phyloP scores from a whole-genome alignment of 2,797 vertebrate genomes.

The Echiichthys vipera region DNA sequence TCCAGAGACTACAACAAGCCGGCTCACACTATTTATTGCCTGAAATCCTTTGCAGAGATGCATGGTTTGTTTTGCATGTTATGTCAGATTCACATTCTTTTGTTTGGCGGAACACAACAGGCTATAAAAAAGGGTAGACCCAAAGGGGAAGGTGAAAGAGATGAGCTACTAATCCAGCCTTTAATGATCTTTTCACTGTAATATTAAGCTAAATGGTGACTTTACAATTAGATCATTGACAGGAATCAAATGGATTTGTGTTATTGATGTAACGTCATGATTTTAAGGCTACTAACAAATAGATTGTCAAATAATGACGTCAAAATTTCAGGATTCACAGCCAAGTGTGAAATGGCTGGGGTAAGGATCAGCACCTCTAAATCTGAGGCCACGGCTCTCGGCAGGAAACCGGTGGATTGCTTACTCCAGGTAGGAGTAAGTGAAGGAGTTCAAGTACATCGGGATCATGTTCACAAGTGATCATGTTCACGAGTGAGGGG shows the following conservation, averaged over 20 bases:
- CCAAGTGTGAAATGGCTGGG: too few species aligned
- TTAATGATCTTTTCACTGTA: background rate
- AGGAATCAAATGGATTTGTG: background rate
- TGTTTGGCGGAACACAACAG: slow-evolving; percentile 8
- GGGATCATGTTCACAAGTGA: too few species aligned
- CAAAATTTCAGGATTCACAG: too few species aligned
- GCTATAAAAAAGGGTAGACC: background rate
- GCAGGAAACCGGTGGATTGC: too few species aligned
- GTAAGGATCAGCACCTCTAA: too few species aligned
- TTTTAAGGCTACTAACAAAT: background rate
- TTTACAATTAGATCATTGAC: too few species aligned
- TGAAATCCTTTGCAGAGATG: slow-evolving; percentile 18
- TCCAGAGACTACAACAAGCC: slow-evolving; percentile 2
- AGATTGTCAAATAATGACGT: too few species aligned
- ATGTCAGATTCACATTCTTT: slow-evolving; percentile 16
- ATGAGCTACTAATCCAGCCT: background rate
- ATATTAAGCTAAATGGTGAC: background rate
- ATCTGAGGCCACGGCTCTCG: too few species aligned
- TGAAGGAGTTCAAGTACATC: too few species aligned
- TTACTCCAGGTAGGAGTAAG: too few species aligned
- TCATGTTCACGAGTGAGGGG: too few species aligned
- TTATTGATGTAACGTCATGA: background rate
- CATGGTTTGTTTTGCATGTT: slow-evolving; percentile 21
- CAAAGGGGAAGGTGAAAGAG: background rate
- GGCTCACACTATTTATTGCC: background rate